Conservation (phyloP, 2,888 invertebrate genomes). For the Disparrhopalites patrizii region DNA sequence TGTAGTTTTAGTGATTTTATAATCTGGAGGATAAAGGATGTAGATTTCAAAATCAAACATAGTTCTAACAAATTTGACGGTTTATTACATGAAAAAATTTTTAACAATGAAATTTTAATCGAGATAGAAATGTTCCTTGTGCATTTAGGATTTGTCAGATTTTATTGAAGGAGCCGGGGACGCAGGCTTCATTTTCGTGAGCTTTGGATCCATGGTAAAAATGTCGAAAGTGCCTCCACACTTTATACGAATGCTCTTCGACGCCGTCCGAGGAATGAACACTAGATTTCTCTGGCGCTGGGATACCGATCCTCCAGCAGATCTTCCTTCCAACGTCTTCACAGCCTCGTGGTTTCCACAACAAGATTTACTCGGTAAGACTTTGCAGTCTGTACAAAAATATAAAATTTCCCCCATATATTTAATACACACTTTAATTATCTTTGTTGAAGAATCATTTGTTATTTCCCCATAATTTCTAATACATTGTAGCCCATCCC, state of each 20-base stretch:
- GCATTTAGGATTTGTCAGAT: conserved; percentile 13
- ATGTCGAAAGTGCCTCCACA: conserved; percentile 26
- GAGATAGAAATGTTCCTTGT: background rate
- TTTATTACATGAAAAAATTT: no score
- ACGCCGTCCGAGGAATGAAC: conserved; percentile 16
- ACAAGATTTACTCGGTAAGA: background rate
- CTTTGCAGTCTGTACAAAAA: background rate
- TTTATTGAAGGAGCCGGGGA: conserved; percentile 20
- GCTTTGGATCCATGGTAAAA: conserved; percentile 33
- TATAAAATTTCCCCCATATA: no score
- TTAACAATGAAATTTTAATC: background rate
- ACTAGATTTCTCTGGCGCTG: conserved; percentile 47
- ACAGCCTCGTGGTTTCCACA: conserved; percentile 46
- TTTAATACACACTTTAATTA: no score
- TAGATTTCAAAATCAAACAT: no score
- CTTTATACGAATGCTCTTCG: conserved; percentile 5
- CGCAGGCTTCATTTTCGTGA: conserved; percentile 38
- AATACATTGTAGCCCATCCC: conserved; percentile 53
- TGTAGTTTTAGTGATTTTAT: no score
- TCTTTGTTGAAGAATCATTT: background rate
- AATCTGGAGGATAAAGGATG: no score
- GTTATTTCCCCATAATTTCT: background rate
- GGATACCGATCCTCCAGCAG: conserved; percentile 32
- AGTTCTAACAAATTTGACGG: no score
- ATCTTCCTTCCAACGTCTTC: conserved; percentile 40